Conservation (phyloP, 2,888 invertebrate species). For the Zaprionus lineosus region DNA sequence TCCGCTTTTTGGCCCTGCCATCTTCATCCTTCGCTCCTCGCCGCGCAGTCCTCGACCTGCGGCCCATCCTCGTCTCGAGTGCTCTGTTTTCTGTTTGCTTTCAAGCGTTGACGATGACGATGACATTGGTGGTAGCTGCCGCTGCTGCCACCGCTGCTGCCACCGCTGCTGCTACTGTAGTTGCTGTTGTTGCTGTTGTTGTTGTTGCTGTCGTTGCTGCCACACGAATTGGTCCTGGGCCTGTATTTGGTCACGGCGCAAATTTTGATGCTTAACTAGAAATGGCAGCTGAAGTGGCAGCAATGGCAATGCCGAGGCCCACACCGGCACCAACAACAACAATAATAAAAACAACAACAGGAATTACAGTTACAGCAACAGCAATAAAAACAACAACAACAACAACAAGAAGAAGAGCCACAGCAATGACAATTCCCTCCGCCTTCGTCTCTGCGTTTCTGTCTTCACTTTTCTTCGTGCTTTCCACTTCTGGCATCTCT, state of each 20-base stretch:
- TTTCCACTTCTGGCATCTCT: too few relatives aligned
- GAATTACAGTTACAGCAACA: too few relatives aligned
- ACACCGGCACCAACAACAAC: conserved; percentile 41
- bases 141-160: conserved; percentile 21
- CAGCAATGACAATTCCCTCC: not conserved
- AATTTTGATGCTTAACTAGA: conserved; percentile 75
- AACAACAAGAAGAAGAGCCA: too few relatives aligned
- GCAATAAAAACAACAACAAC: too few relatives aligned
- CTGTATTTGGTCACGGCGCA: conserved; percentile 74
- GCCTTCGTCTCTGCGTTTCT: conserved; percentile 31
- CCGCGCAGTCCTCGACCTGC: not conserved
- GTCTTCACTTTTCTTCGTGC: too few relatives aligned
- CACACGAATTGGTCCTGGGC: conserved; percentile 63
- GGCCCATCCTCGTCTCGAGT: conserved; percentile 43
- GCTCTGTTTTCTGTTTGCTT: conserved; percentile 63
- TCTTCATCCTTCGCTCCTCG: not conserved
- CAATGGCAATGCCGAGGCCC: conserved; percentile 22
- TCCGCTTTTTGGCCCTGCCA: not conserved
- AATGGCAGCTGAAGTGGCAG: conserved; percentile 72
- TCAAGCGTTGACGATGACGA: conserved; percentile 40
- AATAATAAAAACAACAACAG: conserved; percentile 4
- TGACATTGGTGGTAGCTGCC: conserved; percentile 48
- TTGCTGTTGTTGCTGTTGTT: too few relatives aligned
- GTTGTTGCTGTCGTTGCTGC: conserved; percentile 9
- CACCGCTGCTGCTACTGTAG: conserved; percentile 13